phyloP scores from a whole-genome alignment of 2,888 invertebrate genomes.

The Listrodromus nycthemerus region DNA sequence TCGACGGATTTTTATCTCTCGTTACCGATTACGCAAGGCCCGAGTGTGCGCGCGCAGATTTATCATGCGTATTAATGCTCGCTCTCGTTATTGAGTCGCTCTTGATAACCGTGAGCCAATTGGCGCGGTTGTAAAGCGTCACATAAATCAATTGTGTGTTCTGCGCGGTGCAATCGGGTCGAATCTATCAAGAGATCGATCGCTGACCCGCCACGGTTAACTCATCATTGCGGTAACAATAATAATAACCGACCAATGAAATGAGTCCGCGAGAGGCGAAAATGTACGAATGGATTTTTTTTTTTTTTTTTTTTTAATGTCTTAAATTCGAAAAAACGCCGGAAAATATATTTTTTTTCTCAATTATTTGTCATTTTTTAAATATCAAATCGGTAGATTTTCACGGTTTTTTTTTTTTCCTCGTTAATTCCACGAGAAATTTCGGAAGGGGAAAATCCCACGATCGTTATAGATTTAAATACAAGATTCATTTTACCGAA shows the following conservation, averaged over 20 bases:
- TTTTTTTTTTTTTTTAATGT: too few relatives aligned
- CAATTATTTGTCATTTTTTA: too few relatives aligned
- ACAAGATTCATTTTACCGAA: too few relatives aligned
- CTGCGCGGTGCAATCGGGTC: slow-evolving; percentile 69
- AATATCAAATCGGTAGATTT: too few relatives aligned
- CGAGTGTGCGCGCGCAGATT: not conserved
- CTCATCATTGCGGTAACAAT: not conserved
- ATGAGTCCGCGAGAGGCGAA: too few relatives aligned
- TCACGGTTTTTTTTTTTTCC: too few relatives aligned
- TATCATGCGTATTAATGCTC: slow-evolving; percentile 44
- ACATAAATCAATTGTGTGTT: slow-evolving; percentile 78
- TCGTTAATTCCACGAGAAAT: too few relatives aligned
- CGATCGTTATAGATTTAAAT: too few relatives aligned
- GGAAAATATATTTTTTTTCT: too few relatives aligned
- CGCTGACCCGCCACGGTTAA: slow-evolving; percentile 41
- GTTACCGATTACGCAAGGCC: not conserved
- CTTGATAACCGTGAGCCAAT: slow-evolving; percentile 63
- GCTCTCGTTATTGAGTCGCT: slow-evolving; percentile 60
- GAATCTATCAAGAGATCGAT: slow-evolving; percentile 78
- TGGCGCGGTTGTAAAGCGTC: slow-evolving; percentile 64
- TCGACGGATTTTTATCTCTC: slow-evolving; percentile 5
- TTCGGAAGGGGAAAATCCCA: too few relatives aligned
- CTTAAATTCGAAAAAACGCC: too few relatives aligned
- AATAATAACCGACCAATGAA: not conserved
- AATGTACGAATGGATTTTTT: too few relatives aligned